These are phyloP conservation scores for Habropoda laboriosa DNA, from an alignment of 1,140 invertebrate species.

Conservation along the genomic window DNA sequence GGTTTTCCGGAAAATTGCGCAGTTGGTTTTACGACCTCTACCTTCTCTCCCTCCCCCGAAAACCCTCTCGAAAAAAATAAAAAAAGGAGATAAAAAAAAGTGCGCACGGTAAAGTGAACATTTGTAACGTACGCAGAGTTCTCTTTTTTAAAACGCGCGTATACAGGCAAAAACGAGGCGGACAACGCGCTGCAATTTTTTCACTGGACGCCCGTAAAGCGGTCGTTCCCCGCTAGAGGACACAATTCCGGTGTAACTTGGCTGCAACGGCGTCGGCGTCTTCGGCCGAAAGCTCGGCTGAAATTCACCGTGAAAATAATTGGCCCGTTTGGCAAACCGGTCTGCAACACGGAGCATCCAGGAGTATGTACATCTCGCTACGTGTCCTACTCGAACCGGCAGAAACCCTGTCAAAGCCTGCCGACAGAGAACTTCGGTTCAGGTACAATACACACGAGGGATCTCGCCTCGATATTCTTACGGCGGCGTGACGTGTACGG, in stretches of 20 bases:
- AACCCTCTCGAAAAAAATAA: no score
- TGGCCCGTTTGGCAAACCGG: not conserved
- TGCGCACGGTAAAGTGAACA: not conserved
- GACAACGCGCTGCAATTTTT: not conserved
- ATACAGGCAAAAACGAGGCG: not conserved
- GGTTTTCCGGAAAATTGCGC: constrained; percentile 24
- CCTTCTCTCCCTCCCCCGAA: no score
- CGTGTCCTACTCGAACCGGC: no score
- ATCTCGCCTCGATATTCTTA: not conserved
- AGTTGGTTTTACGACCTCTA: not conserved
- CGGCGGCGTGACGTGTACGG: not conserved
- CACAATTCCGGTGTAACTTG: not conserved
- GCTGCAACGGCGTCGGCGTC: not conserved
- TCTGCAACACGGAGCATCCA: no score
- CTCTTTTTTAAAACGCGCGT: not conserved
- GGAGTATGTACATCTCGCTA: no score
- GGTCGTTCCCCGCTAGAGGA: not conserved
- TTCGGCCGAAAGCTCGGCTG: not conserved
- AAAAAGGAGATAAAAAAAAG: no score
- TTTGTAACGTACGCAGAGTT: not conserved
- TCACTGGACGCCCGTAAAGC: not conserved
- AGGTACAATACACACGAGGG: not conserved
- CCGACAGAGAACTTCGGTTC: no score
- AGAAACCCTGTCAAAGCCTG: no score
- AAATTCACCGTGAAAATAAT: constrained; percentile 43